Base-by-base conservation (phyloP, 2,797 vertebrate species). In the Leptoclinus maculatus region DNA sequence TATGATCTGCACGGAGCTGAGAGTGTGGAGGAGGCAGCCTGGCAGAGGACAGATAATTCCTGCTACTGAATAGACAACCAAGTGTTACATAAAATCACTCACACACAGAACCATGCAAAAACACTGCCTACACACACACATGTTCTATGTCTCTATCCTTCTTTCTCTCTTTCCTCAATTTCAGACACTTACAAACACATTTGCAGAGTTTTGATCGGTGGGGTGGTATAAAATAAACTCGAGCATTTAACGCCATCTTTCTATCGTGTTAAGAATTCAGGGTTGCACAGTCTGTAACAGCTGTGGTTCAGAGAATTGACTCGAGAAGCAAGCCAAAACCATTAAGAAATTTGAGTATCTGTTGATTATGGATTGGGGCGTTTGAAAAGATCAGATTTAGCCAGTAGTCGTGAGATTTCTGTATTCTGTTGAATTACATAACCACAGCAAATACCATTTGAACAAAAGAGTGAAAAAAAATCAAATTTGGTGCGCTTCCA, bases 31-130 rank as follows among this genome's bases (percentile, higher is more conserved):
- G 85, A 82, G 89, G 88, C 60, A 13, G 64, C 64, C 62, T 83
- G 84, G 87, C 82, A 76, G 59, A 62, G 74, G 59, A 81, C 62
- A 66, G 36, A 85, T 79, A 25, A 84, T 75, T 82, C 77, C 65
- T 80, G 43, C 83, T 45, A 71, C 75, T 68, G 74, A 89, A 89
- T n/a, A 83, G 82, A 83, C 70, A 83, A 85, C 63, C 27, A 23
- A 83, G 69, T 78, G 79, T 88, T 89, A 89, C 65, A 90, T 89
- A 86, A 90, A 90, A 74, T 59, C 36, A 62, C 39, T 63, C 41
- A 47, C 51, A 67, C 54, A 67, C 67, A 79, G 39, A 82, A 43
- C 23, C 43, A 57, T n/a, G 59, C 70, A 54, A n/a, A 66, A 32
- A 36, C 73, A 17, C 78, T 72, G 78, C 89, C 83, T 73, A 87